Conservation (phyloP, 2,113 vertebrate species). For the Ammodytes marinus region DNA sequence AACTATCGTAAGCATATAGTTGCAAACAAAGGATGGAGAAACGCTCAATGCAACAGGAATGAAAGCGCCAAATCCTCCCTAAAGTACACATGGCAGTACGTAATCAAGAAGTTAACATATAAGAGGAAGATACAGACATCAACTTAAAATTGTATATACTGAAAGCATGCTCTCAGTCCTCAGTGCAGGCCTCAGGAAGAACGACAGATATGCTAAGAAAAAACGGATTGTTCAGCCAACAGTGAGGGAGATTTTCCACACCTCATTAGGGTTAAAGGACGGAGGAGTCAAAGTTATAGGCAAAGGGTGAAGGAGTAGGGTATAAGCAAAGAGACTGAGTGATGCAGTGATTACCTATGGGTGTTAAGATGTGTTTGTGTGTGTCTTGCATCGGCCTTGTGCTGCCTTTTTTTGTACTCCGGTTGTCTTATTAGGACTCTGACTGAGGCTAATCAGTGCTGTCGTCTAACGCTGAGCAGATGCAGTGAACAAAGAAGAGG, state of each 20-base stretch:
- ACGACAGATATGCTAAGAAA: slow-evolving; percentile 35
- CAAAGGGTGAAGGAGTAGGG: slow-evolving; percentile 42
- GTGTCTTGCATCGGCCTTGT: slow-evolving; percentile 56
- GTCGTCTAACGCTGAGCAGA: slow-evolving; percentile 85
- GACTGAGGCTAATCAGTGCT: slow-evolving; percentile 83
- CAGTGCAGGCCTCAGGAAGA: slow-evolving; percentile 6
- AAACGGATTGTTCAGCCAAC: slow-evolving; percentile 40
- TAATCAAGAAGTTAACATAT: slow-evolving; percentile 31
- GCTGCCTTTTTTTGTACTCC: slow-evolving; percentile 64
- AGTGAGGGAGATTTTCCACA: slow-evolving; percentile 62
- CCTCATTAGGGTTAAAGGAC: slow-evolving; percentile 71
- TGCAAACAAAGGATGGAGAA: slow-evolving; percentile 12
- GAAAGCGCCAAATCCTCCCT: slow-evolving; percentile 8
- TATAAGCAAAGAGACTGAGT: slow-evolving; percentile 42
- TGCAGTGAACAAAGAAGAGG: slow-evolving; percentile 81
- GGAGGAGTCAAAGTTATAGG: slow-evolving; percentile 55
- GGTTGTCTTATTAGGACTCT: slow-evolving; percentile 84
- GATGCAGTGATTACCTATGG: slow-evolving; percentile 65
- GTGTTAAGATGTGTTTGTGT: slow-evolving; percentile 66
- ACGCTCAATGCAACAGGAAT: slow-evolving; percentile 12
- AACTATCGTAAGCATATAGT: slow-evolving; percentile 3
- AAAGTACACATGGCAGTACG: neutral
- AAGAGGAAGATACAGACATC: slow-evolving; percentile 15
- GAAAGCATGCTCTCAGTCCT: slow-evolving; percentile 6
- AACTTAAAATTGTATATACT: slow-evolving; percentile 27